Evolutionary conservation across 2,888 invertebrate genomes (phyloP), one percentile per base, ranked within the genome.

Genomic region (Boloria selene): DNA sequence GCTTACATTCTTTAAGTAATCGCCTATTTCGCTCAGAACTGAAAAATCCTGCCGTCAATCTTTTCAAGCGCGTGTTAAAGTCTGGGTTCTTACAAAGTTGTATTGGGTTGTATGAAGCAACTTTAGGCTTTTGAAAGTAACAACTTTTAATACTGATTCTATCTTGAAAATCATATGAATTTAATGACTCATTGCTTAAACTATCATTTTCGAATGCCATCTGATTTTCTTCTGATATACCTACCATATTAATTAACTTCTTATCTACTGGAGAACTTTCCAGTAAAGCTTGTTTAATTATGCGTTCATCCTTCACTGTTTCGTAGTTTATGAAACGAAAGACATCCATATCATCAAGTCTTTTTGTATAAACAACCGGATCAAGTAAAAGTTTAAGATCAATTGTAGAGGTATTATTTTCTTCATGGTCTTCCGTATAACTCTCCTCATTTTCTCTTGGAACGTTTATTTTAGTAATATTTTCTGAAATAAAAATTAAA

Each of bases 31-130:
- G 79, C 16, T 77, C 75, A 0, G 78, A 83, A 70, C 78, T 82
- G 49, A 86, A 82, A 71, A 92, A 92, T 1, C 88, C 84, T 4
- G 79, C 78, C 0, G 80, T 82, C 50, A 92, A 72, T 61, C 90
- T 77, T 74, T 86, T 89, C 10, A 92, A 73, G 42, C 86, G 77
- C 4, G 87, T 89, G 69, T 91, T 92, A 61, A 91, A 92, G 73
- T 92, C 91, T 0, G 91, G 91, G 76, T 92, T 92, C 75, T 89
- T 90, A 67, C 89, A 88, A 4, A 92, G 62, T 45, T 84, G 78
- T 74, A 88, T 84, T 0, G 87, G 85, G 71, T 86, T 82, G 56
- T 91, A 91, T 2, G 65, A 76, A n/a, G 83, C 81, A 61, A 77
- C 75, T 70, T 75, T 79, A 1, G 89, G 90, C 76, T 90, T 91